phyloP scores from a whole-genome alignment of 1,140 invertebrate genomes.

The Triops longicaudatus region DNA sequence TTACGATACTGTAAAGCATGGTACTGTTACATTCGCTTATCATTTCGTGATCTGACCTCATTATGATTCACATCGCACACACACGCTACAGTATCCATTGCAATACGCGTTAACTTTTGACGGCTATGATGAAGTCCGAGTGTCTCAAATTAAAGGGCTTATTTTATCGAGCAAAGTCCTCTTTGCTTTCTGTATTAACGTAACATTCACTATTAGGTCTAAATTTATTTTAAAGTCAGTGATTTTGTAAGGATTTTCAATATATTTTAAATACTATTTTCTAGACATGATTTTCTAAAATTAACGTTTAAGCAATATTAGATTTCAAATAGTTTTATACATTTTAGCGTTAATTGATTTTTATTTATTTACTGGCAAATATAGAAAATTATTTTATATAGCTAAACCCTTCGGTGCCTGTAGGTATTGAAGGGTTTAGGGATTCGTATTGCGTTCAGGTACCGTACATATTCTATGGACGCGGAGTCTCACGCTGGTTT shows the following conservation, averaged over 20 bases:
- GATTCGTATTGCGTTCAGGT: neutral
- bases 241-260: no score
- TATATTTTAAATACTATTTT: no score
- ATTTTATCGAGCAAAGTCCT: neutral
- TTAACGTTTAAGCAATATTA: no score
- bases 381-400: no score
- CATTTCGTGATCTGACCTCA: neutral
- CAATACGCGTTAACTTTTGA: neutral
- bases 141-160: no score
- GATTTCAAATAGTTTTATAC: no score
- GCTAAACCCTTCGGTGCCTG: no score
- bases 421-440: neutral
- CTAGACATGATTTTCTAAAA: no score
- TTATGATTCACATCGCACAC: neutral
- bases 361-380: no score
- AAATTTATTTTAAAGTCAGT: no score
- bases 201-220: neutral
- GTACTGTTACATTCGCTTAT: neutral
- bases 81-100: neutral
- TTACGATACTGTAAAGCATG: neutral
- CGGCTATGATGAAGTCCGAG: neutral
- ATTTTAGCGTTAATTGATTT: no score
- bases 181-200: neutral
- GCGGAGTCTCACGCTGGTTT: neutral
- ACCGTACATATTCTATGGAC: neutral